Evolutionary conservation across 2,888 invertebrate genomes (phyloP).

Genomic region (Anoplius nigerrimus): DNA sequence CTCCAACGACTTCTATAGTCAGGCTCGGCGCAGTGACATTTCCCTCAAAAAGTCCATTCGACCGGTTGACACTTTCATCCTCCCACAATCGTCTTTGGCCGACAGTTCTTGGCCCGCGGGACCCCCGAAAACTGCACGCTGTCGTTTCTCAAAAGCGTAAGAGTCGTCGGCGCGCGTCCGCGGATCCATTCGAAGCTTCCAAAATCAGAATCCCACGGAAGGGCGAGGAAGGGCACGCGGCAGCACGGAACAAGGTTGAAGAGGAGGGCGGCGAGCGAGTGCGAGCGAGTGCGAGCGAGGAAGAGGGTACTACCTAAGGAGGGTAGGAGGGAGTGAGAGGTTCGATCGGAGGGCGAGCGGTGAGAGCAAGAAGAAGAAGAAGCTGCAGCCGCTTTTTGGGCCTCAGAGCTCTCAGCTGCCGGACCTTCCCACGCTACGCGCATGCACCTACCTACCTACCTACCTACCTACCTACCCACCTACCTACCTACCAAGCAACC

Average conservation of each 20-base stretch:
- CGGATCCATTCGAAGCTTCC: background rate
- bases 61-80: too few relatives aligned
- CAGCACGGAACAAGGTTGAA: background rate
- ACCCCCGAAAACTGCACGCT: too few relatives aligned
- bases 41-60: too few relatives aligned
- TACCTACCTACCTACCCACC: constrained; percentile 54
- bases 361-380: constrained; percentile 53
- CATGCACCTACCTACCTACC: constrained; percentile 58
- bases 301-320: constrained; percentile 33
- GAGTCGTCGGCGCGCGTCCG: too few relatives aligned
- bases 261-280: constrained; percentile 20
- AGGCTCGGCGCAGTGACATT: too few relatives aligned
- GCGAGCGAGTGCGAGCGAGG: constrained; percentile 21
- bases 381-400: constrained; percentile 64
- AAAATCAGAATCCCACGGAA: background rate
- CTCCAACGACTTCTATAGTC: too few relatives aligned
- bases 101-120: too few relatives aligned
- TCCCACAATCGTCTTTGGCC: too few relatives aligned
- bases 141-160: too few relatives aligned
- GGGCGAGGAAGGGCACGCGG: background rate
- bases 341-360: constrained; percentile 35
- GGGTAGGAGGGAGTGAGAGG: constrained; percentile 46
- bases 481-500: constrained; percentile 51
- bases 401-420: constrained; percentile 68
- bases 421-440: constrained; percentile 72